A percentile compares a stretch with the other conserved stretches of the same genome.
Conservation (phyloP, 2,797 vertebrate species). For the Psittacula echo region DNA sequence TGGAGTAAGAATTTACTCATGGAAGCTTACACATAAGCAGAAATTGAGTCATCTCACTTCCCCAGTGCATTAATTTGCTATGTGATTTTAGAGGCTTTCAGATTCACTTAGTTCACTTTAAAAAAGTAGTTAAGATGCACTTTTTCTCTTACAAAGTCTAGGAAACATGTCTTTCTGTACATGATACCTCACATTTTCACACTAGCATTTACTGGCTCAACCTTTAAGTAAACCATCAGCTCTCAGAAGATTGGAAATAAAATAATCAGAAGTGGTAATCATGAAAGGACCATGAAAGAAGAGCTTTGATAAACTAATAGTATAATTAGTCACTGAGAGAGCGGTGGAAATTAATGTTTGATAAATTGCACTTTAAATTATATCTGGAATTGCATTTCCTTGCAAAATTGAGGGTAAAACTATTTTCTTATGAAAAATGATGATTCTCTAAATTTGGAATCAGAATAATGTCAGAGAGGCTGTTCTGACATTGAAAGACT, state of each 20-base stretch:
- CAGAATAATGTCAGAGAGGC: not conserved
- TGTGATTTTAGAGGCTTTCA: slow-evolving; percentile 2
- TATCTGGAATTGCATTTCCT: not conserved
- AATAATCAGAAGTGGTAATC: not conserved
- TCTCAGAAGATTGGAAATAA: not conserved
- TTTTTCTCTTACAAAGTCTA: not conserved
- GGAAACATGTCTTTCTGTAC: not conserved
- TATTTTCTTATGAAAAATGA: not conserved
- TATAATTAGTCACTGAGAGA: not conserved
- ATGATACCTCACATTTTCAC: not conserved
- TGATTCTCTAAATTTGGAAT: not conserved
- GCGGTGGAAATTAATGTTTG: not conserved
- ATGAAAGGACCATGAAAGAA: not conserved
- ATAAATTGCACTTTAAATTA: not conserved
- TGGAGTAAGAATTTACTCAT: not conserved
- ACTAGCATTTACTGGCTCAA: not conserved
- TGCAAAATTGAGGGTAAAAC: not conserved
- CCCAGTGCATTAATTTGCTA: not conserved
- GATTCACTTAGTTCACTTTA: not conserved
- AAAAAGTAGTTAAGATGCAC: not conserved
- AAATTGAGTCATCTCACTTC: slow-evolving; percentile 7
- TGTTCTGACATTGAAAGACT: not conserved
- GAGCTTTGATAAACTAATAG: not conserved
- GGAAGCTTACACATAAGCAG: not conserved
- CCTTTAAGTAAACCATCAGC: not conserved